Conservation (phyloP, 2,888 invertebrate species). For the Euproctis similis region DNA sequence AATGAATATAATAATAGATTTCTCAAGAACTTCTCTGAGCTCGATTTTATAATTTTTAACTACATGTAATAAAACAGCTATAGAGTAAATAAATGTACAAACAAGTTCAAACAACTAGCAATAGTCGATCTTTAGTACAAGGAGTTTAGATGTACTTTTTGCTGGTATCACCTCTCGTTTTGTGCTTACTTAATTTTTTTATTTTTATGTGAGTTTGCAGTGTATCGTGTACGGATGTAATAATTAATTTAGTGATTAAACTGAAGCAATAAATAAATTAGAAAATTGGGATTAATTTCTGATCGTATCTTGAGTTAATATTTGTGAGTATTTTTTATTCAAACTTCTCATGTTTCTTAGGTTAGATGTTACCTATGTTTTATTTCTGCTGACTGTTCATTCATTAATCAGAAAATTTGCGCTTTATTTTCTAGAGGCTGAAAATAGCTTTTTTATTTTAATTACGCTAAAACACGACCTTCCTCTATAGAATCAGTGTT, state of each 20-base stretch:
- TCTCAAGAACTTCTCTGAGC: too few species aligned
- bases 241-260: slow-evolving; percentile 10
- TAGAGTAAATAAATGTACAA: too few species aligned
- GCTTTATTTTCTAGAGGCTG: slow-evolving; percentile 67
- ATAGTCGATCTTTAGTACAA: too few species aligned
- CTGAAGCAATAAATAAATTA: slow-evolving; percentile 16
- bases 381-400: slow-evolving; percentile 63
- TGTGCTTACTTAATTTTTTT: too few species aligned
- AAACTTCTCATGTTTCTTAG: slow-evolving; percentile 45
- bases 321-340: slow-evolving; percentile 47
- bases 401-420: slow-evolving; percentile 41
- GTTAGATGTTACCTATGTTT: slow-evolving; percentile 65
- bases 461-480: slow-evolving; percentile 30
- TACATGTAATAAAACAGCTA: too few species aligned
- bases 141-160: too few species aligned
- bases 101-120: too few species aligned
- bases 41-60: too few species aligned
- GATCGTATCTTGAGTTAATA: slow-evolving; percentile 23
- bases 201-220: slow-evolving; percentile 19
- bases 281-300: slow-evolving; percentile 15
- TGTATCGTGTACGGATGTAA: slow-evolving; percentile 19
- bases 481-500: slow-evolving; percentile 20
- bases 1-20: too few species aligned
- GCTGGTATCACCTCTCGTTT: slow-evolving; percentile 15
- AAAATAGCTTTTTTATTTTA: slow-evolving; percentile 56